Percentiles rank a stretch among this genome's conserved stretches.
Conservation (phyloP, 2,797 vertebrate species). For the Momotus momota region DNA sequence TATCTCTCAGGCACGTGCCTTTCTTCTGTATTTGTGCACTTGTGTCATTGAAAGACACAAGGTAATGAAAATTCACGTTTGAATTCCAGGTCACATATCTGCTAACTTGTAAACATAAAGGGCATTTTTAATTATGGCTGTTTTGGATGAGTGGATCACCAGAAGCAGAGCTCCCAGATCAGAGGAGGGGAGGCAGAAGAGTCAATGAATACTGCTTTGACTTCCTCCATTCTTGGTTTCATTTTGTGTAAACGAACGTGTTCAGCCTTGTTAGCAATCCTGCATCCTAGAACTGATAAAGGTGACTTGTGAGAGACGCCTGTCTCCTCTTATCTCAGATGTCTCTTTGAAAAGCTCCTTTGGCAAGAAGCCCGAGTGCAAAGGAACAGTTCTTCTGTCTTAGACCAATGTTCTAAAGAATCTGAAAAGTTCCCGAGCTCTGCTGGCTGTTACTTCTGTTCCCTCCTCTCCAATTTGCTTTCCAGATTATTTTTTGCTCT, state of each 20-base stretch:
- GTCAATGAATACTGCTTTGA: neutral
- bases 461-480: neutral
- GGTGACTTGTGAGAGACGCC: conserved; percentile 17
- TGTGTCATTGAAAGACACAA: neutral
- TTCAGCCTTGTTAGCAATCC: neutral
- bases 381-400: conserved; percentile 3
- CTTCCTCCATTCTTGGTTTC: neutral
- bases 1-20: neutral
- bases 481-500: conserved; percentile 10
- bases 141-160: neutral
- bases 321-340: conserved; percentile 29
- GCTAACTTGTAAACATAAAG: neutral
- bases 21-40: neutral
- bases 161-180: neutral
- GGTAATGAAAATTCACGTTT: neutral
- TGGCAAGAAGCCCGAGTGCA: conserved; percentile 10
- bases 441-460: conserved; percentile 7
- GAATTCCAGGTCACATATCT: neutral
- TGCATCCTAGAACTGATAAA: neutral
- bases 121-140: neutral
- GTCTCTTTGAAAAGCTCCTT: conserved; percentile 46
- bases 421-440: conserved; percentile 4
- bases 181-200: neutral
- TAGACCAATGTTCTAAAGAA: conserved; percentile 11
- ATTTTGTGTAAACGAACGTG: neutral